Evolutionary conservation across 2,113 vertebrate species (phyloP).

Genomic region (Uropsilus gracilis): DNA sequence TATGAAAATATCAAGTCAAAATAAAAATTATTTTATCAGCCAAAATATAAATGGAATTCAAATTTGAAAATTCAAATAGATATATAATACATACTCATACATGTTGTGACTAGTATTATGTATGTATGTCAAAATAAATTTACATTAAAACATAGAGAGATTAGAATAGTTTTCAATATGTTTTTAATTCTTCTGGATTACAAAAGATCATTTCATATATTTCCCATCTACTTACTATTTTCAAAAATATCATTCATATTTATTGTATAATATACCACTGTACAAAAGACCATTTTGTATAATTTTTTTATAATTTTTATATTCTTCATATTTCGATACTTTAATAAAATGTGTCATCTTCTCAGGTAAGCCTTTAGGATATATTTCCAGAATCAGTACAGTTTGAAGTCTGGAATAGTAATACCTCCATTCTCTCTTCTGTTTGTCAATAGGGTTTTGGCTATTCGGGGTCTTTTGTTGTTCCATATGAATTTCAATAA

Average conservation of each 20-base stretch:
- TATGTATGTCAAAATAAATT: background rate
- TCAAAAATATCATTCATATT: background rate
- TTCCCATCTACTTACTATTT: background rate
- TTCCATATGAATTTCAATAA: too few species aligned
- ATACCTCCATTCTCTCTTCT: too few species aligned
- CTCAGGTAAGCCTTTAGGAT: background rate
- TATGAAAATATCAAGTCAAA: background rate
- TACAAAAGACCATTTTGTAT: background rate
- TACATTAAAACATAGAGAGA: rapidly evolving
- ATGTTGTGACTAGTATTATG: background rate
- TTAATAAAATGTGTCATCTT: background rate
- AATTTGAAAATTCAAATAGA: background rate
- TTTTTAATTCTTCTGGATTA: background rate
- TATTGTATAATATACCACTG: background rate
- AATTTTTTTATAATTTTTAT: background rate
- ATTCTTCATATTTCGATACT: background rate
- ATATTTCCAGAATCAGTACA: background rate
- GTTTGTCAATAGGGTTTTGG: too few species aligned
- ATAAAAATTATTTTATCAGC: background rate
- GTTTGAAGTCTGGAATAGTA: too few species aligned
- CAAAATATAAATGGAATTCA: background rate
- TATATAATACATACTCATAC: background rate
- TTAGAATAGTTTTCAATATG: background rate
- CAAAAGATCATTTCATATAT: background rate
- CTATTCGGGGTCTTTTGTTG: too few species aligned